Evolutionary conservation across 2,113 vertebrate species (phyloP), one percentile per base, ranked within the genome.

Genomic region (Candoia aspera): DNA sequence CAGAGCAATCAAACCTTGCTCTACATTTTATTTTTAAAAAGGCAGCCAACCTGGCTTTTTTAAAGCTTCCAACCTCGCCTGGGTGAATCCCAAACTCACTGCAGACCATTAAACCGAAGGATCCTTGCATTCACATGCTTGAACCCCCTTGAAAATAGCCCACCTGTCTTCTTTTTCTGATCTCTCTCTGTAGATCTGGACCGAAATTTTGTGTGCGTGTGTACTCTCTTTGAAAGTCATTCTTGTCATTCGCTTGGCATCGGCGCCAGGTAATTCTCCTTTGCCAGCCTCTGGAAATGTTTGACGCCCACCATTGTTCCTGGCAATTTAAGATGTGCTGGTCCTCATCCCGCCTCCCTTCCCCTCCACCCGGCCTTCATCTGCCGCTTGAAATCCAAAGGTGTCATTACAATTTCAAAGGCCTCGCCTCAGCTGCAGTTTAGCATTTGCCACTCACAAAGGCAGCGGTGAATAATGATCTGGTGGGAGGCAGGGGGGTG

Each of bases 341-440:
- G 59, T 10, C 24, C 29, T 54, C 9, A 2, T 13, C 57, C 21
- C 0, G 21, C 89, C 58, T 13, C 24, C 3, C 13, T n/a, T 58
- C 26, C 4, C 55, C 55, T 19, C 13, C 29, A 8, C 57, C 57
- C 15, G 8, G 37, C 68, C 57, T 84, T 62, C 58, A 21, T 33
- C 86, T n/a, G 64, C 37, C 1, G 64, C 58, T 55, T 84, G 57
- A 49, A 92, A 92, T 62, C 84, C 73, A 89, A 84, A 89, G 87
- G 46, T 92, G 73, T 89, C 68, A 89, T 89, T 62, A 89, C n/a
- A 54, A 62, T 84, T 84, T 84, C 87, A 92, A 89, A 84, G 87
- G 46, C 57, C 49, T 59, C 19, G n/a, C 68, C 87, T 84, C 57
- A 88, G 58, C 87, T 33, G 87, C 12, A 6, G 2, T 62, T 89